phyloP scores from a whole-genome alignment of 2,888 invertebrate genomes.

The Anorthoa munda region DNA sequence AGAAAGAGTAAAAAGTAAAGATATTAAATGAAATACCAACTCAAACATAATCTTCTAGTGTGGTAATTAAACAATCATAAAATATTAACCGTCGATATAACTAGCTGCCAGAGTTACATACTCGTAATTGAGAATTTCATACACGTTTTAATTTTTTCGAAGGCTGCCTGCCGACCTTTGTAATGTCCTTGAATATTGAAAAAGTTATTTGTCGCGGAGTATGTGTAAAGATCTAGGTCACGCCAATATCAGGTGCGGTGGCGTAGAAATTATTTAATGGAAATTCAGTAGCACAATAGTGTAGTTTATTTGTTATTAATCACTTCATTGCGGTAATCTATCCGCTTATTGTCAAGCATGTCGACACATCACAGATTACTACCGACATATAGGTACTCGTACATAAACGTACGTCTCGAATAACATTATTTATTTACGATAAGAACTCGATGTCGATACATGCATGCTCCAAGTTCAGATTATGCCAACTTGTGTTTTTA shows the following conservation, averaged over 20 bases:
- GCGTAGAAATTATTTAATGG: conserved; percentile 42
- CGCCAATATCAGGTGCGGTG: conserved; percentile 43
- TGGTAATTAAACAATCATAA: conserved; percentile 8
- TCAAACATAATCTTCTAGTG: conserved; percentile 6
- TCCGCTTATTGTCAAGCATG: conserved; percentile 48
- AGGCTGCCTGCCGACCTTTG: conserved; percentile 55
- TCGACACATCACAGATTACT: no score
- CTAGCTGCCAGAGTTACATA: conserved; percentile 4
- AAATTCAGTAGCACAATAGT: conserved; percentile 16
- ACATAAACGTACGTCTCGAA: conserved; percentile 60
- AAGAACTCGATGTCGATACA: conserved; percentile 66
- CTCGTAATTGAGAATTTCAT: conserved; percentile 50
- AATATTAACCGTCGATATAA: conserved; percentile 22
- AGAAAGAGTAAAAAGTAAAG: neutral
- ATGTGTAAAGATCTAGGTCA: conserved; percentile 65
- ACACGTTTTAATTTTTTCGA: conserved; percentile 49
- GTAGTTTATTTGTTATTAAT: conserved; percentile 57
- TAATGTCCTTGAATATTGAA: conserved; percentile 62
- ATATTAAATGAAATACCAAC: conserved; percentile 17
- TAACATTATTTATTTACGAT: conserved; percentile 72
- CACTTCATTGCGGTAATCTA: conserved; percentile 56
- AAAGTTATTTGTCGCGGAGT: conserved; percentile 56
- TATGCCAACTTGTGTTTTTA: conserved; percentile 44
- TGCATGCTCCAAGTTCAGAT: conserved; percentile 42
- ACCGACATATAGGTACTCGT: neutral